These are phyloP conservation scores for Ericerus pela DNA, from an alignment of 1,140 invertebrate genomes.

Conservation along the genomic window DNA sequence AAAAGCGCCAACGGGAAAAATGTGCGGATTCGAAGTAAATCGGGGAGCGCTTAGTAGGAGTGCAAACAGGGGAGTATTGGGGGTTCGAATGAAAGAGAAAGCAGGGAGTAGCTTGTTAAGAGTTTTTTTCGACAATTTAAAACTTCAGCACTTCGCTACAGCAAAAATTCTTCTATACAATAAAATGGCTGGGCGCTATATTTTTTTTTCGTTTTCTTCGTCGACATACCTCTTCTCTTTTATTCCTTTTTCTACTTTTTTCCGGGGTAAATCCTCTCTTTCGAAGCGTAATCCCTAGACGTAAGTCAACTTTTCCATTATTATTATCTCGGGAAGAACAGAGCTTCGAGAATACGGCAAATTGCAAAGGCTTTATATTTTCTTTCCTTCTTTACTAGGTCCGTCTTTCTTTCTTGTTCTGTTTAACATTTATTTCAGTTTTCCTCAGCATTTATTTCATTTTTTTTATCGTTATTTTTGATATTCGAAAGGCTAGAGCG, in stretches of 20 bases:
- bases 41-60: no score
- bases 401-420: not conserved
- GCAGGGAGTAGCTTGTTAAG: not conserved
- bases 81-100: no score
- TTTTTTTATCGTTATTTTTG: no score
- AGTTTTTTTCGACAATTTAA: conserved; percentile 10
- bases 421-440: no score
- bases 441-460: no score
- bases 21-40: not conserved
- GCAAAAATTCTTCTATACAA: not conserved
- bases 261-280: conserved; percentile 5
- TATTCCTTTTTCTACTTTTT: no score
- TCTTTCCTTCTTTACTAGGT: conserved; percentile 1
- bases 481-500: no score
- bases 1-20: conserved; percentile 7
- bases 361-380: conserved; percentile 4
- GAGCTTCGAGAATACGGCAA: conserved; percentile 10
- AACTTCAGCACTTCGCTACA: conserved; percentile 6
- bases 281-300: conserved; percentile 7
- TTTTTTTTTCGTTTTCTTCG: conserved; percentile 3
- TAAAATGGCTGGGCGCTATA: conserved; percentile 8
- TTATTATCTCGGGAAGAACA: conserved; percentile 8
- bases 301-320: conserved; percentile 12
- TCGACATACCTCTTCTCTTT: not conserved
- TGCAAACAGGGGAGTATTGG: no score